Evolutionary conservation across 64 coral and sea anemone genomes (phyloP).

Genomic region (Stichodactyla mertensii): DNA sequence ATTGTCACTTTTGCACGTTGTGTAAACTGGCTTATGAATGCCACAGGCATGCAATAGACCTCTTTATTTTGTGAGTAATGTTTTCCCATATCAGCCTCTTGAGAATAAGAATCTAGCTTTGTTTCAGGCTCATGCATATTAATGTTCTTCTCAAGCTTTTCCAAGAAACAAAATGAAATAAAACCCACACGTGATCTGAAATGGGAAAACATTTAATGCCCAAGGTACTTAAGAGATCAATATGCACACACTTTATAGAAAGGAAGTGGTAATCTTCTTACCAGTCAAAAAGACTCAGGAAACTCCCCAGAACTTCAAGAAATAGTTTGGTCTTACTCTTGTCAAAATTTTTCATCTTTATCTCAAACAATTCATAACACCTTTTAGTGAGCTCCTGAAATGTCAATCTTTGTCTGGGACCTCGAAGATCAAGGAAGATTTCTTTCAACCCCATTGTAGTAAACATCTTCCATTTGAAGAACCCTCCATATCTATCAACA

Average conservation of each 20-base stretch:
- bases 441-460: neutral
- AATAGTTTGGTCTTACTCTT: neutral
- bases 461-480: neutral
- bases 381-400: neutral
- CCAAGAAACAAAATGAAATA: too few relatives aligned
- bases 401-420: neutral
- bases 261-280: neutral
- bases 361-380: neutral
- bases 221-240: too few relatives aligned
- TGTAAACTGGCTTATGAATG: too few relatives aligned
- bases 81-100: too few relatives aligned
- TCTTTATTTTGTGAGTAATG: too few relatives aligned
- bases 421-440: neutral
- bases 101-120: too few relatives aligned
- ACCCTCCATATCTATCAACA: neutral
- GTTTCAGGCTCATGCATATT: too few relatives aligned
- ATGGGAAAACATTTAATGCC: too few relatives aligned
- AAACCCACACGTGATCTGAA: too few relatives aligned
- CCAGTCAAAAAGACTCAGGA: slow-evolving; percentile 1
- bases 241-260: neutral
- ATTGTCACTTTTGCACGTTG: too few relatives aligned
- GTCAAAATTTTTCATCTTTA: neutral
- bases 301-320: neutral
- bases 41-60: too few relatives aligned
- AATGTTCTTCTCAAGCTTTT: too few relatives aligned